These are phyloP conservation scores for Amiota minor DNA, from an alignment of 2,888 invertebrate species.

Conservation along the genomic window DNA sequence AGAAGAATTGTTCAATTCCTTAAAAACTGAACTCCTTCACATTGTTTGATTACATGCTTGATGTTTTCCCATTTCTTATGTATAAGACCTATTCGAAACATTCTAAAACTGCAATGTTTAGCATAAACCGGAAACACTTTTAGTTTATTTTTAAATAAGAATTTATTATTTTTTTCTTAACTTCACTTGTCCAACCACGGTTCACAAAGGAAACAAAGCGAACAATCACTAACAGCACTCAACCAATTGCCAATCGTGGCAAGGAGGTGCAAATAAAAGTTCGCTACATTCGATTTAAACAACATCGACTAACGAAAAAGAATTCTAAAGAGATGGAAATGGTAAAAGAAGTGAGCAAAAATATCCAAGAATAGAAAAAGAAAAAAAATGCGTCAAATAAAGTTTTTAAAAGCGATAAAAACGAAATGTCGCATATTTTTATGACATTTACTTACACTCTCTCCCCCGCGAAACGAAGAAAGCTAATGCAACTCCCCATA, in stretches of 20 bases:
- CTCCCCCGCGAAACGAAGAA: too few species aligned
- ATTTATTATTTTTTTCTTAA: too few species aligned
- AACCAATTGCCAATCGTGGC: slow-evolving; percentile 62
- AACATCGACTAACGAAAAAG: slow-evolving; percentile 45
- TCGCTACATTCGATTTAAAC: slow-evolving; percentile 55
- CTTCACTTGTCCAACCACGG: slow-evolving; percentile 20
- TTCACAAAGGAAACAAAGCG: slow-evolving; percentile 6
- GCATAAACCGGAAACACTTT: too few species aligned
- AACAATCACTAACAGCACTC: slow-evolving; percentile 44
- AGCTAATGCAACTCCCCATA: too few species aligned
- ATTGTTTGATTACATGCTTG: too few species aligned
- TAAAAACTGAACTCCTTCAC: too few species aligned
- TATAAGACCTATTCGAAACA: too few species aligned
- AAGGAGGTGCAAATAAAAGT: slow-evolving; percentile 68
- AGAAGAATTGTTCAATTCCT: too few species aligned
- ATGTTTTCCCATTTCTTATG: too few species aligned
- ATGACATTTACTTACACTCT: slow-evolving; percentile 67
- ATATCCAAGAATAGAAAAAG: slow-evolving; percentile 33
- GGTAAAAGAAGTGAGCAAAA: slow-evolving; percentile 32
- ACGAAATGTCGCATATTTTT: slow-evolving; percentile 75
- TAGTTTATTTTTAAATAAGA: too few species aligned
- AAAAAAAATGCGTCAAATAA: slow-evolving; percentile 55
- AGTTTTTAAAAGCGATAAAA: slow-evolving; percentile 74
- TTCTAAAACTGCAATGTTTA: too few species aligned
- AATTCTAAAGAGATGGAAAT: slow-evolving; percentile 35